Conservation (phyloP, 2,888 invertebrate genomes). For the Oscheius myriophilus region DNA sequence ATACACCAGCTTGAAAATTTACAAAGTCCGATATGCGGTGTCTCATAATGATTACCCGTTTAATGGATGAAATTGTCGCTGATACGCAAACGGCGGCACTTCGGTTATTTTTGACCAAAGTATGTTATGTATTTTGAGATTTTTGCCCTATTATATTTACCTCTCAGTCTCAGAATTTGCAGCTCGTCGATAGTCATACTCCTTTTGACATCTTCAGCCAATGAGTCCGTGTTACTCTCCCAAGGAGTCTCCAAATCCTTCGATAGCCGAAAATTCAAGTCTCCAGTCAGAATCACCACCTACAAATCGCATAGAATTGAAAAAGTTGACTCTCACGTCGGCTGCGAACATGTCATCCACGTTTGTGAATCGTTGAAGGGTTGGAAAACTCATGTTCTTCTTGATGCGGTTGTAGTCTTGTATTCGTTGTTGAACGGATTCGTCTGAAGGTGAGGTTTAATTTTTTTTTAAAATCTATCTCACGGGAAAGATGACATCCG, state of each 20-base stretch:
- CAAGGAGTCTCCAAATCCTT: slow-evolving; percentile 36
- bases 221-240: slow-evolving; percentile 20
- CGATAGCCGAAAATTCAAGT: slow-evolving; percentile 64
- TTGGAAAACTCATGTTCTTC: slow-evolving; percentile 40
- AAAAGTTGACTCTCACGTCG: slow-evolving; percentile 44
- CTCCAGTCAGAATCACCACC: slow-evolving; percentile 65
- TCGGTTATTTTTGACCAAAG: too few species aligned
- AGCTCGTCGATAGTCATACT: slow-evolving; percentile 39
- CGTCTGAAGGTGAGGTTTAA: slow-evolving; percentile 51
- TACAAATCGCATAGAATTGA: slow-evolving; percentile 1
- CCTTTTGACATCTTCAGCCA: slow-evolving; percentile 16
- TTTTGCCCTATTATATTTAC: too few species aligned
- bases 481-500: slow-evolving; percentile 90
- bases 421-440: slow-evolving; percentile 55
- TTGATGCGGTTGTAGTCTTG: slow-evolving; percentile 63
- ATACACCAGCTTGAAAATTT: too few species aligned
- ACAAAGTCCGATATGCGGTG: too few species aligned
- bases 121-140: too few species aligned
- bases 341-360: slow-evolving; percentile 45
- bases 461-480: slow-evolving; percentile 24
- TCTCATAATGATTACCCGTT: too few species aligned
- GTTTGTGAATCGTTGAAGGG: slow-evolving; percentile 41
- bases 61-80: too few species aligned
- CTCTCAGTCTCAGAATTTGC: slow-evolving; percentile 29
- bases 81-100: too few species aligned